phyloP scores from a whole-genome alignment of 2,888 invertebrate species.

The Pseudococcus jackbeardsleyi region DNA sequence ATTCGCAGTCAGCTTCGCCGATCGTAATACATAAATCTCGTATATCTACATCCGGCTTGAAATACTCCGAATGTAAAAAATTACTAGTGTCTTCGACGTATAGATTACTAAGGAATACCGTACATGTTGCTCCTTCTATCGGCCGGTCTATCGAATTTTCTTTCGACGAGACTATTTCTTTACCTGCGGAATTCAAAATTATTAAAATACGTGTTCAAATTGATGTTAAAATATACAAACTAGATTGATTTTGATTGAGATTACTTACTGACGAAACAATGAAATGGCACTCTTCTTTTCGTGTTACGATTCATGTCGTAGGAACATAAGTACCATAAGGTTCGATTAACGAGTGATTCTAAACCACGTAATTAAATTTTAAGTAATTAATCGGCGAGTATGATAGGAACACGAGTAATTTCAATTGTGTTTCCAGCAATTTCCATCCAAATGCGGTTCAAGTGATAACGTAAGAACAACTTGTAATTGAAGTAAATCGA shows the following conservation, averaged over 20 bases:
- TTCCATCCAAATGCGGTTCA: not conserved
- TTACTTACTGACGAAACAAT: slow-evolving; percentile 48
- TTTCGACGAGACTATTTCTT: slow-evolving; percentile 53
- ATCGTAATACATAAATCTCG: slow-evolving; percentile 63
- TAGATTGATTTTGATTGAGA: not conserved
- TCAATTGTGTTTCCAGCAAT: not conserved
- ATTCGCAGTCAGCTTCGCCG: slow-evolving; percentile 69
- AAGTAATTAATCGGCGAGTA: not conserved
- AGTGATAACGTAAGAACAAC: not conserved
- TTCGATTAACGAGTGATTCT: not conserved
- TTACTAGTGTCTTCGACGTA: slow-evolving; percentile 62
- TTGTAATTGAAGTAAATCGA: not conserved
- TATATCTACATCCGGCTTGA: slow-evolving; percentile 58
- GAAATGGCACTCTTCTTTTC: slow-evolving; percentile 24
- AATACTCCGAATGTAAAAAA: slow-evolving; percentile 59
- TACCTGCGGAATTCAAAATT: not conserved
- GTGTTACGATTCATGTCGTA: slow-evolving; percentile 25
- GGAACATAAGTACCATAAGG: not conserved
- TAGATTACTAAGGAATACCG: slow-evolving; percentile 58
- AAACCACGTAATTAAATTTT: not conserved
- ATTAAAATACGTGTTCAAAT: not conserved
- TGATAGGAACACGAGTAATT: not conserved
- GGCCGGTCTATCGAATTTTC: slow-evolving; percentile 42
- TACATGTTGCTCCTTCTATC: slow-evolving; percentile 52
- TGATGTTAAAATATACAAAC: too few species aligned